Percentiles rank a stretch among this genome's conserved stretches.
Evolutionary conservation across 2,797 vertebrate genomes (phyloP).

Genomic region (Tadarida brasiliensis): DNA sequence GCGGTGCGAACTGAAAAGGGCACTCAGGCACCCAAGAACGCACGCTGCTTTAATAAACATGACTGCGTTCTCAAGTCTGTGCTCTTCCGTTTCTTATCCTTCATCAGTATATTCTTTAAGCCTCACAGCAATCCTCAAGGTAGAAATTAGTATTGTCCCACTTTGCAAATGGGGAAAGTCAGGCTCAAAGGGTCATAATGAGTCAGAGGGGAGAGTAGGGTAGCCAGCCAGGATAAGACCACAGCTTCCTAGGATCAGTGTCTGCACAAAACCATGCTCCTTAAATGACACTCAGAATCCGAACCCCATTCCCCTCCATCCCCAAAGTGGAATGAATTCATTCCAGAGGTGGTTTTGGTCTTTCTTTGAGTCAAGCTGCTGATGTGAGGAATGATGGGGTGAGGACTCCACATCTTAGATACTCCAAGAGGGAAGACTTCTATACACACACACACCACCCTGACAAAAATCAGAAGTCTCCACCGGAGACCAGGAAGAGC

Average conservation of each 20-base stretch:
- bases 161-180: not conserved
- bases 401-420: not conserved
- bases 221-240: not conserved
- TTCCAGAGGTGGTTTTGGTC: not conserved
- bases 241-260: not conserved
- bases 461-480: not conserved
- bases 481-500: not conserved
- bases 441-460: not conserved
- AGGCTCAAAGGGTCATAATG: not conserved
- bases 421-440: not conserved
- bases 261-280: not conserved
- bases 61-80: rapidly evolving
- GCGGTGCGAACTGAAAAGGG: not conserved
- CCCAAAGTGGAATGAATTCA: not conserved
- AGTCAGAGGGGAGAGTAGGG: not conserved
- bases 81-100: not conserved
- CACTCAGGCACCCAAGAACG: not conserved
- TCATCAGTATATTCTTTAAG: not conserved
- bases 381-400: not conserved
- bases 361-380: not conserved
- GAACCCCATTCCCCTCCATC: not conserved
- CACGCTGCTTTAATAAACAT: rapidly evolving
- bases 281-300: not conserved
- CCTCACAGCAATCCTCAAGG: not conserved
- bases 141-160: not conserved